Evolutionary conservation across 2,797 vertebrate species (phyloP).

Genomic region (Anguilla obscura): DNA sequence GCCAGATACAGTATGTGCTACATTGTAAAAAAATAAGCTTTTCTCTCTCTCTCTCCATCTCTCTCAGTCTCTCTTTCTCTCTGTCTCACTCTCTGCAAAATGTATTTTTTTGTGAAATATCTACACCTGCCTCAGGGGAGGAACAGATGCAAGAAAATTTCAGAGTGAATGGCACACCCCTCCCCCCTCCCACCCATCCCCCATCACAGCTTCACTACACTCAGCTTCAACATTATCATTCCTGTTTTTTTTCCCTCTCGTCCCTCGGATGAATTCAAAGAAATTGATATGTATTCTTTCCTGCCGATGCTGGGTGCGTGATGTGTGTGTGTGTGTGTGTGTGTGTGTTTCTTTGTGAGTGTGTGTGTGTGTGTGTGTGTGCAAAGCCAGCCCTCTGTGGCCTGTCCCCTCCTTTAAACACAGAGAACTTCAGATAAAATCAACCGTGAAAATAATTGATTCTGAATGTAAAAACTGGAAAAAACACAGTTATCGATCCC

Average conservation of each 20-base stretch:
- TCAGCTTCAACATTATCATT: neutral
- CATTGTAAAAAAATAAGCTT: too few species aligned
- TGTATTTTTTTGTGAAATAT: too few species aligned
- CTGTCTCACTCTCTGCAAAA: neutral
- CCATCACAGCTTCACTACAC: neutral
- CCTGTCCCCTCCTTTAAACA: too few species aligned
- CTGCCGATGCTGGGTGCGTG: neutral
- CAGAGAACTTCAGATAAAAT: too few species aligned
- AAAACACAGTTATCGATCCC: neutral
- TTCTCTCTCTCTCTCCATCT: neutral
- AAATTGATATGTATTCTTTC: neutral
- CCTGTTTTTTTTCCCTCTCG: neutral
- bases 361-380: neutral
- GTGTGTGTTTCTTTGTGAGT: too few species aligned
- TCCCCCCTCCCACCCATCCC: neutral
- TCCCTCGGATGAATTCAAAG: neutral
- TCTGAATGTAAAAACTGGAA: neutral
- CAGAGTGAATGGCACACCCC: neutral
- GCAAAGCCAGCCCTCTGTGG: too few species aligned
- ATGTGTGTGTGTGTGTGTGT: neutral
- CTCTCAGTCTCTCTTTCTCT: neutral
- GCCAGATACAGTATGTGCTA: neutral
- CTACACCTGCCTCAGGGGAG: neutral
- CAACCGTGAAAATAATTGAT: neutral
- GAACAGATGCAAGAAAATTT: neutral